Base-by-base conservation (phyloP, 2,797 vertebrate species). In the Tarsius wallacei region DNA sequence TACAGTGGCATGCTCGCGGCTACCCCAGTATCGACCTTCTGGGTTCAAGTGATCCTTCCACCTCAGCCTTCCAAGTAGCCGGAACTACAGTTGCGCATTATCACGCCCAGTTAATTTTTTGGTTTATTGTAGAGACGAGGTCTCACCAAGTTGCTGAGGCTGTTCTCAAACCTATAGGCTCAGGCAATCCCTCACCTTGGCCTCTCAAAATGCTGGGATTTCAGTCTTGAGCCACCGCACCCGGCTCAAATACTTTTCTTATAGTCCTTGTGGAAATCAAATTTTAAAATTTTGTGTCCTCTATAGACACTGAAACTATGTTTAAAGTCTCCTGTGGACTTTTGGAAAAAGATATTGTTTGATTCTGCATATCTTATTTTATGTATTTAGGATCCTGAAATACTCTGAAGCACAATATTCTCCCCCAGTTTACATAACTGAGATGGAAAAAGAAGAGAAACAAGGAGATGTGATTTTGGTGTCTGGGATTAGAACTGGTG, bases 381-480 rank as follows among this genome's bases (percentile, higher is more conserved):
- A 49, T 97, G 12, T 95, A 78, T 95, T 90, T 96, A 99, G 99
- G 98, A 98, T 99, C 97, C 96, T 99, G 81, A 98, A 98, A 78
- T 98, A 98, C 93, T 98, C 97, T 0, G 99, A 99, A 93, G 98
- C 98, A 4, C 98, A 98, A 61, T 99, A 98, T 82, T 97, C 98
- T 59, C 94, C 98, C 17, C 98, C 98, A 16, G 88, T 51, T 12
- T 98, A 99, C 80, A 98, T 99, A 63, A 84, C 93, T 76, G 96
- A 98, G 95, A 98, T 99, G 98, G 99, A 99, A 96, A 98, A 93
- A 66, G 97, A 95, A 86, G 98, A 98, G 63, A 98, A 97, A 85
- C 98, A 98, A 96, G 98, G 98, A 80, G 98, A 99, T 63, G 96
- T 84, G 81, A 97, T 99, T 90, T 97, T 99, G 91, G 98, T 99